Evolutionary conservation across 2,797 vertebrate species (phyloP).

Genomic region (Alosa sapidissima): DNA sequence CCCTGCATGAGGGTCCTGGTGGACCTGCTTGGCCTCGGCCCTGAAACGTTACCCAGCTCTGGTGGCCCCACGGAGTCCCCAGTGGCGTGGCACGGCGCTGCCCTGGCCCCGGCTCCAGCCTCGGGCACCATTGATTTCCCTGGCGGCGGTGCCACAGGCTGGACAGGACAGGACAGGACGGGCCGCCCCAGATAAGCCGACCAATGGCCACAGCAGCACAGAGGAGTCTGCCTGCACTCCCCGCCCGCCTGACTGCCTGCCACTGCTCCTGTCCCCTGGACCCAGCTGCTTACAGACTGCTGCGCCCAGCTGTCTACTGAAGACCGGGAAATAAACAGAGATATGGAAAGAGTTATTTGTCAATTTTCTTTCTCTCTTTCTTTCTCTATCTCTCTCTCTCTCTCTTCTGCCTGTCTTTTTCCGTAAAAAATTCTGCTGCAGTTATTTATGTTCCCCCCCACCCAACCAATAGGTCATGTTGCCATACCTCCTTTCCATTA

Average conservation of each 20-base stretch:
- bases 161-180: conserved; percentile 16
- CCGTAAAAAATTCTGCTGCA: background rate
- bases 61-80: background rate
- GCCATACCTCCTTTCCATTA: conserved; percentile 4
- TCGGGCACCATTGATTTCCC: conserved; percentile 55
- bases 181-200: conserved; percentile 51
- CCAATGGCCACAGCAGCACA: background rate
- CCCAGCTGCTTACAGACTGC: background rate
- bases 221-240: conserved; percentile 35
- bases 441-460: background rate
- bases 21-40: background rate
- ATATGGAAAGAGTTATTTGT: conserved; percentile 7
- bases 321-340: conserved; percentile 8
- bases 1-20: background rate
- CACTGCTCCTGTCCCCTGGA: background rate
- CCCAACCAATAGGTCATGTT: conserved; percentile 7
- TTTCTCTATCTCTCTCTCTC: background rate
- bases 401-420: background rate
- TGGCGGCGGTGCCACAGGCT: conserved; percentile 43
- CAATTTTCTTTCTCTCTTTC: conserved; percentile 24
- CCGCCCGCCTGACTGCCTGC: background rate
- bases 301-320: conserved; percentile 21
- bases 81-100: conserved; percentile 33
- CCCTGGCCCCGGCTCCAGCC: conserved; percentile 43
- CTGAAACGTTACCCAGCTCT: conserved; percentile 4